phyloP scores from a whole-genome alignment of 1,140 invertebrate genomes.

The Paralvinella palmiformis region DNA sequence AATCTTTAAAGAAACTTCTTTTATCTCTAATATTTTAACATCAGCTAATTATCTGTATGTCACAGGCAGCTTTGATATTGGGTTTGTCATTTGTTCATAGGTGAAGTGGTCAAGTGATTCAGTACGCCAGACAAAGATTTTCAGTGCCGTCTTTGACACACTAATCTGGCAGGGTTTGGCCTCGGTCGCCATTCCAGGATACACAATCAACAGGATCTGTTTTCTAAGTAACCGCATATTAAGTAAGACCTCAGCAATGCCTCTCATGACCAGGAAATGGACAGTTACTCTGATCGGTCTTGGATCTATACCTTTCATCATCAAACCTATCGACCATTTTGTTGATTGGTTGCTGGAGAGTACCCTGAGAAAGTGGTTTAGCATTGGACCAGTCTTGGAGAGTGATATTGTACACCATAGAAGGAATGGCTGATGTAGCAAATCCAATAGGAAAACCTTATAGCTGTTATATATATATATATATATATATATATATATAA shows the following conservation, averaged over 20 bases:
- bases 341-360: conserved; percentile 76
- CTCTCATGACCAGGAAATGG: conserved; percentile 57
- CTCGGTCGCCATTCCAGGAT: conserved; percentile 83
- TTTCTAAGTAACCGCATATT: conserved; percentile 57
- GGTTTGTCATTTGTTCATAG: conserved; percentile 27
- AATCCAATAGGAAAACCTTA: no score
- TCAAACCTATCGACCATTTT: conserved; percentile 78
- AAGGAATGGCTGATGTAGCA: no score
- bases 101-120: conserved; percentile 26
- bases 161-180: conserved; percentile 89
- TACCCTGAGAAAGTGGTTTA: conserved; percentile 55
- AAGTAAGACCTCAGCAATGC: conserved; percentile 51
- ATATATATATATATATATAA: no score
- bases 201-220: conserved; percentile 85
- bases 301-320: conserved; percentile 81
- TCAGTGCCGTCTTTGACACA: conserved; percentile 67
- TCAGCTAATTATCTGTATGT: no score
- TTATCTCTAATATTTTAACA: no score
- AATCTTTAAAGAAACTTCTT: no score
- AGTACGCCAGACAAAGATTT: conserved; percentile 28
- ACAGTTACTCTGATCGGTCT: conserved; percentile 74
- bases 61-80: no score
- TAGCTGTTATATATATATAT: no score
- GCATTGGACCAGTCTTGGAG: no score
- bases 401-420: no score